Percentiles rank a stretch among this genome's conserved stretches.
These are phyloP conservation scores for Karalla daura DNA, from an alignment of 2,797 vertebrate species.

Conservation along the genomic window DNA sequence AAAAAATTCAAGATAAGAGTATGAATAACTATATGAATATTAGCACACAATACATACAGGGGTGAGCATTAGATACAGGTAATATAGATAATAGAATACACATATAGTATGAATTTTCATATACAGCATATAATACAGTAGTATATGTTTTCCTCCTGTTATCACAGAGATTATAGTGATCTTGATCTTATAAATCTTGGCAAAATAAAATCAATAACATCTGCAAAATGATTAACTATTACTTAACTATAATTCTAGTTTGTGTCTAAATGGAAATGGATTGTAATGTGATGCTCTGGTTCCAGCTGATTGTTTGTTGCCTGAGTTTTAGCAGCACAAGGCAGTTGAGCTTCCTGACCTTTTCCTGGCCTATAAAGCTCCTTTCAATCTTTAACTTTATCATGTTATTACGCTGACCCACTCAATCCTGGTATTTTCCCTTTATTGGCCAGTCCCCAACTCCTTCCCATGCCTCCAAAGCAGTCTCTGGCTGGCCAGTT, in stretches of 20 bases:
- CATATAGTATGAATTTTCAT: too few species aligned
- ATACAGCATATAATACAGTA: too few species aligned
- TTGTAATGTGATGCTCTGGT: neutral
- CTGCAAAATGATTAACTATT: neutral
- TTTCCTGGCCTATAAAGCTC: neutral
- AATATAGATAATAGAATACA: too few species aligned
- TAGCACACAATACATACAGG: too few species aligned
- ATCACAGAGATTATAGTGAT: neutral
- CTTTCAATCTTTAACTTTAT: neutral
- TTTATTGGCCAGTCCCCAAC: neutral
- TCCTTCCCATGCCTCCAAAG: neutral
- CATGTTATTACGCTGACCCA: neutral
- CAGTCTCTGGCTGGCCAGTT: slow-evolving; percentile 17
- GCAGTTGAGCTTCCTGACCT: neutral
- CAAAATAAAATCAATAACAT: neutral
- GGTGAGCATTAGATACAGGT: too few species aligned
- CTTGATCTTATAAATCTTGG: neutral
- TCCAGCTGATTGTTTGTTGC: neutral
- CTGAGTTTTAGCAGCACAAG: neutral
- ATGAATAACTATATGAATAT: too few species aligned
- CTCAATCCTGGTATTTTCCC: neutral
- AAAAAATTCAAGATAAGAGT: too few species aligned
- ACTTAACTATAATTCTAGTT: too few species aligned
- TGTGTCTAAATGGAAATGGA: neutral
- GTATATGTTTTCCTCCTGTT: too few species aligned